Base-by-base conservation (phyloP, 2,888 invertebrate genomes). In the Vanessa cardui region DNA sequence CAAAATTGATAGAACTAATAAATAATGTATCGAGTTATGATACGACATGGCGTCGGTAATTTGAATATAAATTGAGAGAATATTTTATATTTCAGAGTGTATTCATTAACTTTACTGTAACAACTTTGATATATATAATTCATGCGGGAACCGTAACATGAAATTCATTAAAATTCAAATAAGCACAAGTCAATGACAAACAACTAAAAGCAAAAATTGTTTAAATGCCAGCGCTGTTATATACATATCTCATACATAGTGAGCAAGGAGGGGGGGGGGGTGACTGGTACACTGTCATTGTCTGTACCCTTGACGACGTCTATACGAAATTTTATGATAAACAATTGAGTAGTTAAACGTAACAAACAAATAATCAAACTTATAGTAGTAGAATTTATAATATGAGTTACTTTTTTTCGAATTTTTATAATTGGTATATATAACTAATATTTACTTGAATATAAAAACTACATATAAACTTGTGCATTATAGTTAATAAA, bases 111-210 rank as follows among this genome's bases (percentile, higher is more conserved):
- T 15, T 49, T 49, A 52, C 46, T 45, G 50, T 18, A 31, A 46
- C 21, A 56, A 66, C 47, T 54, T 70, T 44, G 33, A 21, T 62
- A 64, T 58, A 64, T 58, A 61, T 18, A 64, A 64, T 64, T 58
- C 50, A 64, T 60, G 54, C 63, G 58, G 61, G 45, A 58, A 62
- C 62, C 46, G 56, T 58, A 68, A 47, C 39, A 20, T 52, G n/a
- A 52, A 61, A 52, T 67, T 64, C 58, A 62, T 67, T 67, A 52
- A 58, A 64, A 67, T 67, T 64, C 50, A 64, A 62, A 67, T 61
- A 18, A 39, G n/a, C 60, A 54, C 20, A 54, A 65, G 62, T 39
- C 61, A 62, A 68, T 49, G 33, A 58, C 60, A 15, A 20, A 31
- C 58, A 20, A 49, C 47, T 54, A 61, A 62, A 61, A 33, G 39